Percentiles rank a stretch among this genome's conserved stretches.
Conservation (phyloP, 2,113 vertebrate species). For the Toxotes jaculatrix region DNA sequence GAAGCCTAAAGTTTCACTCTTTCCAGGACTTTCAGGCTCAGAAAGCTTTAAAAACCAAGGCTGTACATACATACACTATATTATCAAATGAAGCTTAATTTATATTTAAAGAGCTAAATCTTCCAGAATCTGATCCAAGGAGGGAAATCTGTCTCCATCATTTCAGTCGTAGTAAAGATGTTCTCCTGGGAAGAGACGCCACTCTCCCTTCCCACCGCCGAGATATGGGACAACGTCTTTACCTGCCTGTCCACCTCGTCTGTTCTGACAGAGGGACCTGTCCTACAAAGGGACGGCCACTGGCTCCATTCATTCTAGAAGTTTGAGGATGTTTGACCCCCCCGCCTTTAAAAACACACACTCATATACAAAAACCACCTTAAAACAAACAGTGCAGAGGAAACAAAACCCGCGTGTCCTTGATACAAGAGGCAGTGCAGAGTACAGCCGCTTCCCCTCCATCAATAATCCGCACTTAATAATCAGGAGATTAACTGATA, state of each 20-base stretch:
- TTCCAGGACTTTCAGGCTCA: too few species aligned
- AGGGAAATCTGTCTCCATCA: too few species aligned
- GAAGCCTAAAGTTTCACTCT: too few species aligned
- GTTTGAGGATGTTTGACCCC: slow-evolving; percentile 29
- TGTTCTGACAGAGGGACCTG: not conserved
- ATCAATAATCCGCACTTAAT: slow-evolving; percentile 70
- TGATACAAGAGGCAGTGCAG: slow-evolving; percentile 39
- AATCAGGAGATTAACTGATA: slow-evolving; percentile 77
- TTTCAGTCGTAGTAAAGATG: too few species aligned
- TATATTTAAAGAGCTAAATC: too few species aligned
- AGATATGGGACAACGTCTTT: not conserved
- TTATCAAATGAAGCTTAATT: too few species aligned
- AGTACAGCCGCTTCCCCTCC: slow-evolving; percentile 24
- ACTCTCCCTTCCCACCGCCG: not conserved
- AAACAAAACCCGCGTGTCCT: slow-evolving; percentile 56
- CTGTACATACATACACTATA: too few species aligned
- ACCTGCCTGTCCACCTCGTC: not conserved
- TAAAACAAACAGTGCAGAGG: slow-evolving; percentile 18
- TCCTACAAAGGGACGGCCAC: not conserved
- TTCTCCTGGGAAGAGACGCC: too few species aligned
- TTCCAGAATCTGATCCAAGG: too few species aligned
- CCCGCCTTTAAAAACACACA: not conserved
- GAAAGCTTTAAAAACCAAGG: too few species aligned
- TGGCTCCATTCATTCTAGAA: not conserved
- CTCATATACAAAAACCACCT: not conserved